Conservation (phyloP, 2,888 invertebrate species). For the Trissonchulus sp. region DNA sequence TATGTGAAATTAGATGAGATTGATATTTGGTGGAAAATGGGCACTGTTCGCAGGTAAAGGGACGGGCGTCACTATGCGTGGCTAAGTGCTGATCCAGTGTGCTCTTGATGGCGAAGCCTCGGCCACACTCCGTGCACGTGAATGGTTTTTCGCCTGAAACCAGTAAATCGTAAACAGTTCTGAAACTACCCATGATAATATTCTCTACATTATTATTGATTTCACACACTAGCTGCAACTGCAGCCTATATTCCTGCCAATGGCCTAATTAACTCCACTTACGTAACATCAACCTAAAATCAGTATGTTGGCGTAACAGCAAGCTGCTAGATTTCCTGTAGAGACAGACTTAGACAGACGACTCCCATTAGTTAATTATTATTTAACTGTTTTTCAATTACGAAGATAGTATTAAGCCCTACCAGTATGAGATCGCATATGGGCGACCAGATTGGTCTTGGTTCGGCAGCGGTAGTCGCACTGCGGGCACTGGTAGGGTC, state of each 20-base stretch:
- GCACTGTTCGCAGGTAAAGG: constrained; percentile 64
- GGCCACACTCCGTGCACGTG: constrained; percentile 59
- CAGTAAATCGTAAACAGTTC: constrained; percentile 29
- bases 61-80: constrained; percentile 59
- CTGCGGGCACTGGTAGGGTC: constrained; percentile 57
- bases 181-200: too few relatives aligned
- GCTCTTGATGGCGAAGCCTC: constrained; percentile 60
- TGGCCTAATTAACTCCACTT: too few relatives aligned
- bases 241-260: too few relatives aligned
- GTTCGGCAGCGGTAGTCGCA: constrained; percentile 62
- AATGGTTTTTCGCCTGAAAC: constrained; percentile 58
- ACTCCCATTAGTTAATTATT: too few relatives aligned
- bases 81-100: constrained; percentile 61
- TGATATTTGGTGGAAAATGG: constrained; percentile 65
- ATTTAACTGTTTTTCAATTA: too few relatives aligned
- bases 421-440: constrained; percentile 60
- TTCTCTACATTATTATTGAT: too few relatives aligned
- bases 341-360: too few relatives aligned
- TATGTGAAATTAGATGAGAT: constrained; percentile 64
- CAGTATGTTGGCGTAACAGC: too few relatives aligned
- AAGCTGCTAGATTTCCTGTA: too few relatives aligned
- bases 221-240: too few relatives aligned
- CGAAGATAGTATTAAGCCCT: too few relatives aligned
- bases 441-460: constrained; percentile 61
- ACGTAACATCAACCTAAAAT: too few relatives aligned